Evolutionary conservation across 2,797 vertebrate species (phyloP).

Genomic region (Anguilla megastoma): DNA sequence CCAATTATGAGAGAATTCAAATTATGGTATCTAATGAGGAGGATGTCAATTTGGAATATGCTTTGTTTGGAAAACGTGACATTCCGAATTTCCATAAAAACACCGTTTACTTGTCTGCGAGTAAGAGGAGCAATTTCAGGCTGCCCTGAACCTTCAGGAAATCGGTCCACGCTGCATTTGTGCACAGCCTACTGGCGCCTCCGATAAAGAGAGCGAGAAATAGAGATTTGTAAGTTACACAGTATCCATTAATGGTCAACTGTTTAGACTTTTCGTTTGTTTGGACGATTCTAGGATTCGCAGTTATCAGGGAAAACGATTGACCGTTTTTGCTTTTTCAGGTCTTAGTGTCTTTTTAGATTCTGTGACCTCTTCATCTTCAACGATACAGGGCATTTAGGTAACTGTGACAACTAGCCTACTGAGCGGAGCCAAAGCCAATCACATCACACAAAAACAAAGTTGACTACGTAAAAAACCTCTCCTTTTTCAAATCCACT

Average conservation of each 20-base stretch:
- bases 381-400: background rate
- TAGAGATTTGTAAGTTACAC: background rate
- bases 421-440: background rate
- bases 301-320: background rate
- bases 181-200: background rate
- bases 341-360: background rate
- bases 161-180: slow-evolving; percentile 35
- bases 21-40: slow-evolving; percentile 73
- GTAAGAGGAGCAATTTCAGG: slow-evolving; percentile 39
- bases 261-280: background rate
- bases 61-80: slow-evolving; percentile 71
- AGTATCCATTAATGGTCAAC: background rate
- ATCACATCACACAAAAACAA: background rate
- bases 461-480: background rate
- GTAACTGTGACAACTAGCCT: background rate
- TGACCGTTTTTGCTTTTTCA: background rate
- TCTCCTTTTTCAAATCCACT: background rate
- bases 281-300: background rate
- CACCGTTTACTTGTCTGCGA: slow-evolving; percentile 52
- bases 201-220: background rate
- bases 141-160: slow-evolving; percentile 40
- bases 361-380: background rate
- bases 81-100: slow-evolving; percentile 64
- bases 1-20: slow-evolving; percentile 80
- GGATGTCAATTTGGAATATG: slow-evolving; percentile 70